Evolutionary conservation across 2,888 invertebrate genomes (phyloP).

Genomic region (Rotaria macrura): DNA sequence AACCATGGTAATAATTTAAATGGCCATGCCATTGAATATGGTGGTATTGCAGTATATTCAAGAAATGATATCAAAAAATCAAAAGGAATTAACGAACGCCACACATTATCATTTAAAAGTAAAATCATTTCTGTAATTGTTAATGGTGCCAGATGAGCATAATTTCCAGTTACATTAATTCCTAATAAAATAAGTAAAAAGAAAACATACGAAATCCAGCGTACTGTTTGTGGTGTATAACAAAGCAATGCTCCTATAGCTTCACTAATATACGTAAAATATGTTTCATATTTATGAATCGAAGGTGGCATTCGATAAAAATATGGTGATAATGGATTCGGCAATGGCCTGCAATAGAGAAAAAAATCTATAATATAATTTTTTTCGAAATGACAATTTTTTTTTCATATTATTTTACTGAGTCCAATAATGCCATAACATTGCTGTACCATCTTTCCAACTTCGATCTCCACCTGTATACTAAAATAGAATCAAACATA

Average conservation of each 20-base stretch:
- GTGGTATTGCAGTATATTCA: background rate
- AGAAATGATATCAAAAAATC: background rate
- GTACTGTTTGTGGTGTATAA: slow-evolving; percentile 2
- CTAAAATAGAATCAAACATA: background rate
- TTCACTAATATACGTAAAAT: slow-evolving; percentile 17
- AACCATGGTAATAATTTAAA: slow-evolving; percentile 13
- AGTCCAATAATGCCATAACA: slow-evolving; percentile 14
- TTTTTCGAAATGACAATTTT: too few relatives aligned
- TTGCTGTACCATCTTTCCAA: slow-evolving; percentile 21
- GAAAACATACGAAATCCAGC: background rate
- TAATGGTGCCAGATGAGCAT: background rate
- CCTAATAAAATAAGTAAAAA: background rate
- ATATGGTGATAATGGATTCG: background rate
- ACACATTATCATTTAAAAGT: slow-evolving; percentile 17
- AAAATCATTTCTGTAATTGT: slow-evolving; percentile 18
- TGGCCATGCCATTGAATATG: background rate
- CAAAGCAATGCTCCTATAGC: background rate
- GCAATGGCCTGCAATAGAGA: background rate
- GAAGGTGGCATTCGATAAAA: slow-evolving; percentile 7
- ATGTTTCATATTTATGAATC: background rate
- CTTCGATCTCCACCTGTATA: slow-evolving; percentile 1
- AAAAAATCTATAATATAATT: background rate
- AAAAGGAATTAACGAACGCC: background rate
- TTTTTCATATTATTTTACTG: background rate
- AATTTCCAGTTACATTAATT: background rate